phyloP scores from a whole-genome alignment of 2,113 vertebrate genomes.

The Aleadryas rufinucha region DNA sequence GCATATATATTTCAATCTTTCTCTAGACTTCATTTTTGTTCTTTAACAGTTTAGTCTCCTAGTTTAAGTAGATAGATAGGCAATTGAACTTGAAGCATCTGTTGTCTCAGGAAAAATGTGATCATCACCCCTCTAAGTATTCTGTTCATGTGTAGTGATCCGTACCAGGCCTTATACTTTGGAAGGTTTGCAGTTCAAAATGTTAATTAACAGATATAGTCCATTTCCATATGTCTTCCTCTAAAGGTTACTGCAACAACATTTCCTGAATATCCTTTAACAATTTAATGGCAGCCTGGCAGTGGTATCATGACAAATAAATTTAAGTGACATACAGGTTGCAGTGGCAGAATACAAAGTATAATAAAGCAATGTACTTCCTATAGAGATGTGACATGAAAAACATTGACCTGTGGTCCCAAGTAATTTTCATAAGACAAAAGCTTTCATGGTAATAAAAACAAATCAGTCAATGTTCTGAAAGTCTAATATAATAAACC shows the following conservation, averaged over 20 bases:
- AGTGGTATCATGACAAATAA: conserved; percentile 62
- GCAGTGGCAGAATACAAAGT: conserved; percentile 45
- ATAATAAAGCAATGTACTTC: conserved; percentile 8
- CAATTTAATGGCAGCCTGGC: conserved; percentile 54
- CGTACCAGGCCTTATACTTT: not conserved
- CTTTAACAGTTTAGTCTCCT: not conserved
- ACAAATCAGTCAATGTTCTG: conserved; percentile 47
- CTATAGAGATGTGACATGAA: conserved; percentile 39
- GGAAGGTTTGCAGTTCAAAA: not conserved
- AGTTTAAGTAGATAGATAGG: not conserved
- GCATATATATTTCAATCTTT: not conserved
- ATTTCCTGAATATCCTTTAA: conserved; percentile 27
- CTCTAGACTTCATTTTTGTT: not conserved
- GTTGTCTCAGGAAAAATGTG: not conserved
- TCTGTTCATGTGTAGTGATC: not conserved
- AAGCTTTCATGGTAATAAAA: conserved; percentile 62
- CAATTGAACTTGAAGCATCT: not conserved
- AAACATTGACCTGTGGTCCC: conserved; percentile 56
- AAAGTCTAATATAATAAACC: conserved; percentile 34
- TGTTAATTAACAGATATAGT: conserved; percentile 44
- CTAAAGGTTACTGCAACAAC: conserved; percentile 60
- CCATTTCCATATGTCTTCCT: conserved; percentile 31
- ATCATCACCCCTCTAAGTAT: not conserved
- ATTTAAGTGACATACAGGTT: conserved; percentile 48
- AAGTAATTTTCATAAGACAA: conserved; percentile 60